These are phyloP conservation scores for Cettia cetti DNA, from an alignment of 2,113 vertebrate species.

Conservation along the genomic window DNA sequence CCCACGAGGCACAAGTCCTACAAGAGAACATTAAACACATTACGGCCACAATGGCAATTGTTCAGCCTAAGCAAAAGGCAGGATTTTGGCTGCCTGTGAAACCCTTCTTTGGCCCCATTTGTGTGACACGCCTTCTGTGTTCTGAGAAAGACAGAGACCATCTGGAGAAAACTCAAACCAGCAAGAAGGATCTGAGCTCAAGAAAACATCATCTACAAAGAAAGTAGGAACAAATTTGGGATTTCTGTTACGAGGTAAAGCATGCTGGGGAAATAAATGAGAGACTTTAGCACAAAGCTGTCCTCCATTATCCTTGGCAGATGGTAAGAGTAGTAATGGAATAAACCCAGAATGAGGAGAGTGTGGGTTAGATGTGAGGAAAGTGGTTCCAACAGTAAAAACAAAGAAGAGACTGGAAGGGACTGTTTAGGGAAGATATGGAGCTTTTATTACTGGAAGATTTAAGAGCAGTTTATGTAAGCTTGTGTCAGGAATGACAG, in stretches of 20 bases:
- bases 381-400: background rate
- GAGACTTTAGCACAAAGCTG: background rate
- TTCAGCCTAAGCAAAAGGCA: background rate
- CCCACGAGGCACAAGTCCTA: background rate
- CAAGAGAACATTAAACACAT: background rate
- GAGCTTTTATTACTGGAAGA: background rate
- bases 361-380: background rate
- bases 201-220: background rate
- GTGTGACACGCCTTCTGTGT: background rate
- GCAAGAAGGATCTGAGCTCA: background rate
- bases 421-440: background rate
- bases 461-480: background rate
- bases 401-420: background rate
- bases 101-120: background rate
- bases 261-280: background rate
- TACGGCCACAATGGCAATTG: background rate
- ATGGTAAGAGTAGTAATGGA: background rate
- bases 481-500: background rate
- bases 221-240: background rate
- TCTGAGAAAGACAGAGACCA: background rate
- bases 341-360: background rate
- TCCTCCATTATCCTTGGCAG: background rate
- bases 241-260: background rate
- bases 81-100: background rate
- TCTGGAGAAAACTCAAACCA: constrained; percentile 1